These are phyloP conservation scores for Drosophila parabipectinata DNA, from an alignment of 1,140 invertebrate species.

Conservation along the genomic window DNA sequence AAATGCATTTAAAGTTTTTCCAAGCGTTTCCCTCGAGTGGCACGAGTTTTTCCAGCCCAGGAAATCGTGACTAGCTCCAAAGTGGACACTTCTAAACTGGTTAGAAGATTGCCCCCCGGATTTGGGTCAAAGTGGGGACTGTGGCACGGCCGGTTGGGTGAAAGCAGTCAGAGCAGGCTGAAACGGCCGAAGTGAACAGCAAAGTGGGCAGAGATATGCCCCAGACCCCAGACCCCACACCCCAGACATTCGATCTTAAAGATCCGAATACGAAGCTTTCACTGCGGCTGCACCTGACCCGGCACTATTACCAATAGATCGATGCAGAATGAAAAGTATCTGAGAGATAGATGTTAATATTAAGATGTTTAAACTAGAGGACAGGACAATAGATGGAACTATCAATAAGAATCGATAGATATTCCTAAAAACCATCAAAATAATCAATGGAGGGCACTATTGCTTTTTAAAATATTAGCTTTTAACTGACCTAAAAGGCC, in stretches of 20 bases:
- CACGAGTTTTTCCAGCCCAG: slow-evolving; percentile 46
- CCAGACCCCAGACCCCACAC: slow-evolving; percentile 14
- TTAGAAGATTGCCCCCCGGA: slow-evolving; percentile 59
- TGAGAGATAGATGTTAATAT: too few relatives aligned
- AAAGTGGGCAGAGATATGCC: slow-evolving; percentile 60
- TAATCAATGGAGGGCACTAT: too few relatives aligned
- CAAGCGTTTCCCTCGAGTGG: slow-evolving; percentile 37
- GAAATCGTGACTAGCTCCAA: slow-evolving; percentile 48
- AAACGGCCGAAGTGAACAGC: slow-evolving; percentile 13
- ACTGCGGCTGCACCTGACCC: slow-evolving; percentile 46
- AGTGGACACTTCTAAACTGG: slow-evolving; percentile 69
- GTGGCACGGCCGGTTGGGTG: slow-evolving; percentile 32
- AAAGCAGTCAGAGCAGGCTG: slow-evolving; percentile 49
- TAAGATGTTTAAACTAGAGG: too few relatives aligned
- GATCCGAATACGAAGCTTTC: slow-evolving; percentile 50
- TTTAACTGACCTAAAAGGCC: not conserved
- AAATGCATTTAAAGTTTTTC: slow-evolving; percentile 36
- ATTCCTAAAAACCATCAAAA: too few relatives aligned
- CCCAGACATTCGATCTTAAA: slow-evolving; percentile 25
- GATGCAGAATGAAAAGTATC: slow-evolving; percentile 35
- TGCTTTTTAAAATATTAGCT: too few relatives aligned
- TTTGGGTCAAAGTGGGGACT: slow-evolving; percentile 45
- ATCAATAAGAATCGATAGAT: too few relatives aligned
- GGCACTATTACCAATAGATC: slow-evolving; percentile 34
- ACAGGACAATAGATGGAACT: too few relatives aligned